phyloP scores from a whole-genome alignment of 2,797 vertebrate species.

The Synanceia verrucosa region DNA sequence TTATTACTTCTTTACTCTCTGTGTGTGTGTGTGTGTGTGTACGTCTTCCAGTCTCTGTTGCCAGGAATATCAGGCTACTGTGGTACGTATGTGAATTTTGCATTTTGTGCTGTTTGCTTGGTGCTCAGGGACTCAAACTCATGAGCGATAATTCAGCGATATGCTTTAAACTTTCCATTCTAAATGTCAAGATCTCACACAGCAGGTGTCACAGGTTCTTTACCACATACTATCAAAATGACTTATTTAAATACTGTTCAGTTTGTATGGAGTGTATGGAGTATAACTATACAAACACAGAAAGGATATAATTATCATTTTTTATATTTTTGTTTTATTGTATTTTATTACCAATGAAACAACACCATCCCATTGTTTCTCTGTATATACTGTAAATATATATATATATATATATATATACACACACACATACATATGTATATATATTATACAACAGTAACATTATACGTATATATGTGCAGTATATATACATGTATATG shows the following conservation, averaged over 20 bases:
- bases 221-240: no score
- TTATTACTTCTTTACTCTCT: slow-evolving; percentile 17
- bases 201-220: slow-evolving; percentile 12
- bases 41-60: slow-evolving; percentile 33
- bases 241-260: background rate
- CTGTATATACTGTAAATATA: no score
- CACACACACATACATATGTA: no score
- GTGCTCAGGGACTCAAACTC: slow-evolving; percentile 6
- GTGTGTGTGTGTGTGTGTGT: background rate
- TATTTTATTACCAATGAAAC: background rate
- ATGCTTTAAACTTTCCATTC: slow-evolving; percentile 11
- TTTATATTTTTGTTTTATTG: background rate
- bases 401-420: no score
- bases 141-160: background rate
- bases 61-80: slow-evolving; percentile 28
- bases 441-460: no score
- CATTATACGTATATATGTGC: no score
- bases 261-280: background rate
- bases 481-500: no score
- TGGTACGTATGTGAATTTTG: slow-evolving; percentile 35
- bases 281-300: no score
- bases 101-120: slow-evolving; percentile 44
- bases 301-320: no score
- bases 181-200: slow-evolving; percentile 24
- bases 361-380: no score